phyloP scores from a whole-genome alignment of 2,888 invertebrate genomes.

The Acanthosepion pharaonis region DNA sequence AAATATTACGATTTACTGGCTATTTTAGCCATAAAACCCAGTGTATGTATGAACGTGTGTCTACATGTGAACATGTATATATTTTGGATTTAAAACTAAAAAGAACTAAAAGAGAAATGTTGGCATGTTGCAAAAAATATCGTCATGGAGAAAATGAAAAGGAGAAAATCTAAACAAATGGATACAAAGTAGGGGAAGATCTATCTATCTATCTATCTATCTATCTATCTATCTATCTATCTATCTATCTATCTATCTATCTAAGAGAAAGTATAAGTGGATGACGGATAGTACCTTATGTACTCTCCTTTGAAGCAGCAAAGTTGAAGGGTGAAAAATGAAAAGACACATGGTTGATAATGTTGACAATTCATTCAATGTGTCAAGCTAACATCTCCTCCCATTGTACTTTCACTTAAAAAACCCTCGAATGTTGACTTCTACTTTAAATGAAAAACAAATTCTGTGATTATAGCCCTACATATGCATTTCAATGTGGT shows the following conservation, averaged over 20 bases:
- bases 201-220: background rate
- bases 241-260: slow-evolving; percentile 38
- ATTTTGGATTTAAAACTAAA: too few species aligned
- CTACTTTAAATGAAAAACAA: background rate
- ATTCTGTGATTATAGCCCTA: background rate
- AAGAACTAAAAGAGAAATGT: background rate
- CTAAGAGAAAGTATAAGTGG: background rate
- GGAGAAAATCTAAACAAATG: background rate
- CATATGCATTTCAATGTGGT: too few species aligned
- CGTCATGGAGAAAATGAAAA: too few species aligned
- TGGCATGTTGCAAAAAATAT: background rate
- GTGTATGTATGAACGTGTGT: background rate
- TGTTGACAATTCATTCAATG: background rate
- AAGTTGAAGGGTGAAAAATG: background rate
- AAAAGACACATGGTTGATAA: background rate
- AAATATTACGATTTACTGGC: background rate
- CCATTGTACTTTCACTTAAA: background rate
- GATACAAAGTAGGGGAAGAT: background rate
- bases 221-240: slow-evolving; percentile 39
- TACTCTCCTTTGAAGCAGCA: background rate
- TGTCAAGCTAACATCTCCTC: background rate
- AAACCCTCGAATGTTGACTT: background rate
- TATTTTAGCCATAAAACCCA: too few species aligned
- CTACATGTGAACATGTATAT: background rate
- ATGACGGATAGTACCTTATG: background rate